Percentiles rank a stretch among this genome's conserved stretches.
These are phyloP conservation scores for Dicentrarchus labrax DNA, from an alignment of 2,113 vertebrate genomes.

Conservation along the genomic window DNA sequence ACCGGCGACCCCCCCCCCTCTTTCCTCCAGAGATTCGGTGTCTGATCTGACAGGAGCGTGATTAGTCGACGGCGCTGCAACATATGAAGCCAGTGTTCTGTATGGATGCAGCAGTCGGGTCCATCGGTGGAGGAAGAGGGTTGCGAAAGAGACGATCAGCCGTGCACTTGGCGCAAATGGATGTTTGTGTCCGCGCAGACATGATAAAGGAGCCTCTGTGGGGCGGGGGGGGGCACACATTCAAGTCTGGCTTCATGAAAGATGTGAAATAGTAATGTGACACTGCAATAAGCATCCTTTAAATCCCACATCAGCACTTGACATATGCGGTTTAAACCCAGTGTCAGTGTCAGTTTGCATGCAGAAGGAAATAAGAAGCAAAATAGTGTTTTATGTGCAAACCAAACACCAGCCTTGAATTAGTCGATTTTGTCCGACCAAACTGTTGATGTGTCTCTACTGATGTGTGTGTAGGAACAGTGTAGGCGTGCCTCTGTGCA, in stretches of 20 bases:
- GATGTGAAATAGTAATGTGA: neutral
- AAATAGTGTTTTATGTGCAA: neutral
- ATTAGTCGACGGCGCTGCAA: slow-evolving; percentile 5
- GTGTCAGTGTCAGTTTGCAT: neutral
- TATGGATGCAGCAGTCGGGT: neutral
- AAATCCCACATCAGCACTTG: neutral
- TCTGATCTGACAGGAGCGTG: slow-evolving; percentile 21
- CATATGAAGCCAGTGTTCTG: neutral
- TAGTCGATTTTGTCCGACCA: slow-evolving; percentile 3
- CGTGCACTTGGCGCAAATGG: slow-evolving; percentile 52
- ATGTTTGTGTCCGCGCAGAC: slow-evolving; percentile 15
- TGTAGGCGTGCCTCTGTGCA: slow-evolving; percentile 54
- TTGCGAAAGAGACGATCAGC: neutral
- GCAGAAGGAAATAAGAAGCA: neutral
- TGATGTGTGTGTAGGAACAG: slow-evolving; percentile 2
- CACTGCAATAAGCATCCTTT: neutral
- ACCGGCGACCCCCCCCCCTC: neutral
- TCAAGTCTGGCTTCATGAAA: neutral
- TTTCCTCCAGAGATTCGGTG: neutral
- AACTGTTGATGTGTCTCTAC: slow-evolving; percentile 53
- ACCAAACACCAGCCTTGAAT: neutral
- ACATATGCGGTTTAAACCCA: neutral
- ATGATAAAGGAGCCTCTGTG: neutral
- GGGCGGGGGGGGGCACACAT: neutral
- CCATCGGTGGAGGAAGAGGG: neutral